Percentiles rank a stretch among this genome's conserved stretches.
Evolutionary conservation across 2,113 vertebrate species (phyloP).

Genomic region (Neolamprologus variostigma): DNA sequence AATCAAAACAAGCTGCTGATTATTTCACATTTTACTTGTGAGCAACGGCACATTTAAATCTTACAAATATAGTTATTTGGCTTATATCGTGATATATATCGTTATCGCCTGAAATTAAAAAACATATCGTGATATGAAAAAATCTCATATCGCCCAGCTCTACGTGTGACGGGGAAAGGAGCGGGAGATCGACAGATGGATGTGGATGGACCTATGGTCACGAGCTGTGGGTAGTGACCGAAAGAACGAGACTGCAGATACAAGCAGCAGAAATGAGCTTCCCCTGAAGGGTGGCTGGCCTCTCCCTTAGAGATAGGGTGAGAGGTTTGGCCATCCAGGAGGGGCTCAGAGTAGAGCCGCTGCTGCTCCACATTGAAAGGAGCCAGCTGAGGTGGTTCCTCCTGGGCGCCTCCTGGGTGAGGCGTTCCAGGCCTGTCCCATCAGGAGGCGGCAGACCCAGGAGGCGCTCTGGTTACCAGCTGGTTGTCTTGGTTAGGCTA

Average conservation of each 20-base stretch:
- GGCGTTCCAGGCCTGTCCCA: not conserved
- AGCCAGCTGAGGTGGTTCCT: not conserved
- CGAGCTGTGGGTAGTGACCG: not conserved
- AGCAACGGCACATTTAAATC: too few species aligned
- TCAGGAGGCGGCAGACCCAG: not conserved
- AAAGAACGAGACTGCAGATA: accelerated
- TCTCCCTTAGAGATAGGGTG: not conserved
- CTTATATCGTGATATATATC: too few species aligned
- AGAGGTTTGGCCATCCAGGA: accelerated
- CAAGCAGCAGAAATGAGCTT: accelerated
- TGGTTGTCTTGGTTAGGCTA: not conserved
- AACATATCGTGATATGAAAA: too few species aligned
- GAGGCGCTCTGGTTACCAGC: not conserved
- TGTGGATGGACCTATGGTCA: accelerated
- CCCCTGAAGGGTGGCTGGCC: accelerated
- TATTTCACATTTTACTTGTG: too few species aligned
- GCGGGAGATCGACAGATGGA: too few species aligned
- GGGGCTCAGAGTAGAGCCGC: not conserved
- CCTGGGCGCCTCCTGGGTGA: not conserved
- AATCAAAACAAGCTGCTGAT: too few species aligned
- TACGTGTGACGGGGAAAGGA: too few species aligned
- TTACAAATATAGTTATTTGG: too few species aligned
- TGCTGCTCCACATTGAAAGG: accelerated
- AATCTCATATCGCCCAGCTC: too few species aligned
- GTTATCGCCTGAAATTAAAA: too few species aligned